Conservation (phyloP, 2,113 vertebrate species). For the Ariopsis seemanni region DNA sequence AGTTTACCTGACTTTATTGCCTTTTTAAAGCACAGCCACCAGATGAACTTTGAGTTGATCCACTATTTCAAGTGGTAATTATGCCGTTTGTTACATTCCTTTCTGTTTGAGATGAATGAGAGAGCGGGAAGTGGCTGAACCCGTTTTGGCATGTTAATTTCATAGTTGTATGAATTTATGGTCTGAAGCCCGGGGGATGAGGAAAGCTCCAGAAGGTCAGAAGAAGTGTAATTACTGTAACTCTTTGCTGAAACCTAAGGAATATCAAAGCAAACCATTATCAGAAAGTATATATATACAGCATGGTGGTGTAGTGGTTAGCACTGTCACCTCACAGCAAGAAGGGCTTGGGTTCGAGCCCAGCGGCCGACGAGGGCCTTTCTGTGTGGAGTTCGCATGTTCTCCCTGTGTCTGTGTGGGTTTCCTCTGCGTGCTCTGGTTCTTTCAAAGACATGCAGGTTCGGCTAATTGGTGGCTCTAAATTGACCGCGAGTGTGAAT, state of each 20-base stretch:
- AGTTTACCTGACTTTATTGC: background rate
- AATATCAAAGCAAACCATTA: background rate
- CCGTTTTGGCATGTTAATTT: constrained; percentile 78
- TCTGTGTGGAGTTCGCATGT: too few relatives aligned
- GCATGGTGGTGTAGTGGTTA: too few relatives aligned
- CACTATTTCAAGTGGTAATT: constrained; percentile 72
- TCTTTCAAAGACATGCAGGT: too few relatives aligned
- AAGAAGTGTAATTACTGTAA: constrained; percentile 55
- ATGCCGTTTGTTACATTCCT: constrained; percentile 65
- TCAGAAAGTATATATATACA: background rate
- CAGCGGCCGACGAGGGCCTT: too few relatives aligned
- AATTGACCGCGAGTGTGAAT: too few relatives aligned
- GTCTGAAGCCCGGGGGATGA: constrained; percentile 67
- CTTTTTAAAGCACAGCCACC: constrained; percentile 48
- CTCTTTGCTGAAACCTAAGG: background rate
- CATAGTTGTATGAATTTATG: constrained; percentile 80
- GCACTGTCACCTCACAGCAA: too few relatives aligned
- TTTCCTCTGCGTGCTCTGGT: too few relatives aligned
- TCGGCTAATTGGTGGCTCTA: too few relatives aligned
- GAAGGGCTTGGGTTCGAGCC: too few relatives aligned
- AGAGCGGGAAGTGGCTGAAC: constrained; percentile 72
- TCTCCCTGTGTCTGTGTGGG: too few relatives aligned
- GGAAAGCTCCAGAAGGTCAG: constrained; percentile 73
- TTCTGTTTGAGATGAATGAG: constrained; percentile 75
- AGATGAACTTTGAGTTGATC: constrained; percentile 72